Evolutionary conservation across 2,888 invertebrate species (phyloP).

Genomic region (Drosophila suboccidentalis): DNA sequence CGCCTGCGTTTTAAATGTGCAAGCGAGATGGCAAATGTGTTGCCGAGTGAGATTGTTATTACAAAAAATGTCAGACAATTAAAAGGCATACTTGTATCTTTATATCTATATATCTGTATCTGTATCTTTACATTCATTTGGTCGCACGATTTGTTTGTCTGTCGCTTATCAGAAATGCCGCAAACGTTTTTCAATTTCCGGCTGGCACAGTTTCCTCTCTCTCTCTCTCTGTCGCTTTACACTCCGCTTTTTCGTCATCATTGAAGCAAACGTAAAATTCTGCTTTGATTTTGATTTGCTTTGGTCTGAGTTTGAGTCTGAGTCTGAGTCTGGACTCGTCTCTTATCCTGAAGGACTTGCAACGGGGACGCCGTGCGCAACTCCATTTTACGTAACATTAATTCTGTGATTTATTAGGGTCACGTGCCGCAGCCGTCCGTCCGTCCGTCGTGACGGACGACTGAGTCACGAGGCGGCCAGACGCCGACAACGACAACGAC

Average conservation of each 20-base stretch:
- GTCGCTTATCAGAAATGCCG: constrained; percentile 74
- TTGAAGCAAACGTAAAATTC: constrained; percentile 18
- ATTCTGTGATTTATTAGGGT: constrained; percentile 86
- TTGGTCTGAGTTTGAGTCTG: background rate
- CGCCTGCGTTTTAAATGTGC: constrained; percentile 51
- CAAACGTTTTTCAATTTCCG: constrained; percentile 80
- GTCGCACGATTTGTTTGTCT: constrained; percentile 5
- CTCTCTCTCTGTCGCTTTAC: background rate
- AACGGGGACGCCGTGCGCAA: constrained; percentile 61
- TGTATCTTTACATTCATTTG: constrained; percentile 2
- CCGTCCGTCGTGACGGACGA: constrained; percentile 85
- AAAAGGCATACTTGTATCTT: constrained; percentile 33
- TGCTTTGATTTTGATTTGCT: constrained; percentile 16
- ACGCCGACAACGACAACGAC: constrained; percentile 17
- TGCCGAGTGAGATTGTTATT: constrained; percentile 44
- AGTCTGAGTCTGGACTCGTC: background rate
- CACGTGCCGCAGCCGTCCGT: constrained; percentile 85
- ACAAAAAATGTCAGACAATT: constrained; percentile 62
- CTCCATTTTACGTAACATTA: constrained; percentile 86
- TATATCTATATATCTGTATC: background rate
- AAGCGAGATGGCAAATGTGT: constrained; percentile 39
- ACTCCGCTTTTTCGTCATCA: background rate
- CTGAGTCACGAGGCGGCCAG: constrained; percentile 71
- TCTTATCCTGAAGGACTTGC: constrained; percentile 18
- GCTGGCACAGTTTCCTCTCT: constrained; percentile 70